These are phyloP conservation scores for Cryptoprocta ferox DNA, from an alignment of 2,797 vertebrate species.

Conservation along the genomic window DNA sequence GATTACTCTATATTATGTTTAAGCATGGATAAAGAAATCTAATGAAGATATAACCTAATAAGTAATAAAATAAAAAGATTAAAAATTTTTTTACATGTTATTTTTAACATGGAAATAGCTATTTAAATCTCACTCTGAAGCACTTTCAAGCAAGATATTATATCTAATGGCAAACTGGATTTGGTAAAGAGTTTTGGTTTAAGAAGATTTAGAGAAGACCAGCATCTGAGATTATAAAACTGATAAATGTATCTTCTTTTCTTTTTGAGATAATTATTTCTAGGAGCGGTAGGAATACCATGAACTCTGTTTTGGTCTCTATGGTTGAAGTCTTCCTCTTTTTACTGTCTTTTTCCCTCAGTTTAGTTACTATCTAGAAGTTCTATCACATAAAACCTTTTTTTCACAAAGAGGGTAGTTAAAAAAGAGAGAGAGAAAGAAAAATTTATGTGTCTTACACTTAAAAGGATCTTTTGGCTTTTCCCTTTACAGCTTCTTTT, in stretches of 20 bases:
- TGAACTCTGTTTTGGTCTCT: slow-evolving; percentile 37
- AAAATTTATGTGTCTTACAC: slow-evolving; percentile 81
- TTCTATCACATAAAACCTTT: slow-evolving; percentile 74
- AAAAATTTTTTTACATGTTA: too few relatives aligned
- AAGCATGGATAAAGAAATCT: slow-evolving; percentile 25
- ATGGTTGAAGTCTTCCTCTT: slow-evolving; percentile 37
- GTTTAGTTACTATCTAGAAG: slow-evolving; percentile 61
- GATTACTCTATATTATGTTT: neutral
- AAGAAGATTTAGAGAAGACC: neutral
- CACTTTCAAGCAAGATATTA: slow-evolving; percentile 33
- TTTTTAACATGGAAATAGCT: slow-evolving; percentile 11
- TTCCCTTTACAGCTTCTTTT: slow-evolving; percentile 78
- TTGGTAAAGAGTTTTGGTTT: slow-evolving; percentile 40
- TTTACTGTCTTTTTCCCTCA: slow-evolving; percentile 52
- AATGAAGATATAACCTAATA: neutral
- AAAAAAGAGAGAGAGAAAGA: slow-evolving; percentile 60
- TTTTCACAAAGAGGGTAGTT: slow-evolving; percentile 66
- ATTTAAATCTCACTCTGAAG: slow-evolving; percentile 34
- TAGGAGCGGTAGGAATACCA: slow-evolving; percentile 31
- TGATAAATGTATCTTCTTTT: slow-evolving; percentile 25
- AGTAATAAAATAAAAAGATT: too few relatives aligned
- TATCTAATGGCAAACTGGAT: neutral
- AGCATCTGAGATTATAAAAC: neutral
- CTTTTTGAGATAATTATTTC: slow-evolving; percentile 48
- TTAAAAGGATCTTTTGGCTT: slow-evolving; percentile 80